Evolutionary conservation across 1,140 invertebrate species (phyloP), one percentile per base, ranked within the genome.

Genomic region (Oreohelix idahoensis): DNA sequence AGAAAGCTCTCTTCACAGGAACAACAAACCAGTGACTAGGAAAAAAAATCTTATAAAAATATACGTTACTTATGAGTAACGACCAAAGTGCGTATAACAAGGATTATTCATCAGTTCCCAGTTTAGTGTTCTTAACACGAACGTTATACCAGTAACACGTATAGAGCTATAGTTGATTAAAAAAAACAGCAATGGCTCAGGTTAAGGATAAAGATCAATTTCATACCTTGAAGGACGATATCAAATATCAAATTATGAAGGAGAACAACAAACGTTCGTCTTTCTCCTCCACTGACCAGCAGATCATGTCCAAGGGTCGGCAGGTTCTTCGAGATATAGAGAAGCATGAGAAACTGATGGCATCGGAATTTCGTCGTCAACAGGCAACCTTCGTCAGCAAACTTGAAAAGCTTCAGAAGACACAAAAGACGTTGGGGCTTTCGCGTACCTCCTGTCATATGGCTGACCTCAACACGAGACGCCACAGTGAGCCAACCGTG

Each of bases 181-280:
- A n/a, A n/a, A n/a, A n/a, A n/a, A n/a, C n/a, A n/a, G n/a, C 23
- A 15, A 66, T 66, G 63, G 63, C n/a, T 32, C 5, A 73, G 10
- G 29, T 20, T 8, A 42, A 29, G 1, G 38, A 42, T n/a, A 42
- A 5, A 39, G 38, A 73, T 4, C 1, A 20, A 1, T 73, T 78
- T 45, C 42, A 45, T 53, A 51, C 38, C n/a, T 77, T 51, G 1
- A n/a, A 5, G n/a, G 75, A 77, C 53, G 75, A 77, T 26, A 77
- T 77, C 49, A 77, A 32, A 53, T 77, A 51, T 53, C 75, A 77
- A 29, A 53, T 53, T 23, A 36, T 77, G 75, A 77, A 77, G 32
- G 75, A 53, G 49, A 35, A 77, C 8, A 77, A 53, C 75, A 77
- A 77, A 35, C 36, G 75, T 2, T 26, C 75, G 20, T 45, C 45